A percentile compares a stretch with the other conserved stretches of the same genome.
phyloP scores from a whole-genome alignment of 1,140 invertebrate species.

The Pantala flavescens region DNA sequence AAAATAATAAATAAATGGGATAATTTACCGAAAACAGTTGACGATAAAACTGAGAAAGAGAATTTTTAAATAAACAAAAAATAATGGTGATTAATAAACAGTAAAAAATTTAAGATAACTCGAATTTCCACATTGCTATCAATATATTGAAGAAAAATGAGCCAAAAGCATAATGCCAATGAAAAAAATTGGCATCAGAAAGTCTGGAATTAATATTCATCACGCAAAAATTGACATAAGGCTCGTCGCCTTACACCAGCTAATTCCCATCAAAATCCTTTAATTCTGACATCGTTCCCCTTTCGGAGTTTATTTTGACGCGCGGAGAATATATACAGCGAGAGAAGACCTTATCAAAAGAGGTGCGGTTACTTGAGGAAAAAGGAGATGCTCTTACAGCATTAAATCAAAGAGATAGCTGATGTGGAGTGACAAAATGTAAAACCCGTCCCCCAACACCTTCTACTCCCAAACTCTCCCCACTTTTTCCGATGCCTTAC shows the following conservation, averaged over 20 bases:
- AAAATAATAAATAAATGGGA: too few species aligned
- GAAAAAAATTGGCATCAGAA: too few species aligned
- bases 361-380: background rate
- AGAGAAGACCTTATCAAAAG: background rate
- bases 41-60: too few species aligned
- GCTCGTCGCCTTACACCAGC: background rate
- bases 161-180: too few species aligned
- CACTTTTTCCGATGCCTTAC: background rate
- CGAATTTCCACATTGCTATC: too few species aligned
- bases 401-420: constrained; percentile 4
- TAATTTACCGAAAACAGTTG: too few species aligned
- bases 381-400: background rate
- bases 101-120: too few species aligned
- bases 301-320: background rate
- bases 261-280: constrained; percentile 3
- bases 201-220: too few species aligned
- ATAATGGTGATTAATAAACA: too few species aligned
- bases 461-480: too few species aligned
- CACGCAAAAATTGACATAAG: background rate
- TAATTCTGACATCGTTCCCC: background rate
- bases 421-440: constrained; percentile 9
- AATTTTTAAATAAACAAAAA: too few species aligned
- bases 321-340: background rate
- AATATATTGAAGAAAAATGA: too few species aligned
- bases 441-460: background rate